These are phyloP conservation scores for Erinaceus europaeus DNA, from an alignment of 2,113 vertebrate genomes.

Conservation along the genomic window DNA sequence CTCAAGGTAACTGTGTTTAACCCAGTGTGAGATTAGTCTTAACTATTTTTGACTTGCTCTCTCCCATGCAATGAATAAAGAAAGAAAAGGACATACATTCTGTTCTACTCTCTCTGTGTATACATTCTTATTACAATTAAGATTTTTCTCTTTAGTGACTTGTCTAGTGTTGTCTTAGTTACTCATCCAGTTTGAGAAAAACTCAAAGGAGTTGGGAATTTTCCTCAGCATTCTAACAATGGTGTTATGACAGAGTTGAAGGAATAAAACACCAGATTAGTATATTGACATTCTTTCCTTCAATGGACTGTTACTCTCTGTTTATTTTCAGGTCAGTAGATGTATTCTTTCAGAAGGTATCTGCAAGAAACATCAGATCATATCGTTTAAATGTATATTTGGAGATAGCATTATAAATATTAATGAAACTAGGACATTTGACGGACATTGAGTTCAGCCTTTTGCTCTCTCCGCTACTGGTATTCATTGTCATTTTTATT, in stretches of 20 bases:
- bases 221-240: not conserved
- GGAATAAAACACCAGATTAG: not conserved
- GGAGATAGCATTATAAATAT: constrained; percentile 39
- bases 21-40: no score
- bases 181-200: no score
- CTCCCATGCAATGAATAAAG: no score
- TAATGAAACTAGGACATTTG: constrained; percentile 25
- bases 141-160: no score
- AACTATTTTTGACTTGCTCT: no score
- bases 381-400: not conserved
- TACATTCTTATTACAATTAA: no score
- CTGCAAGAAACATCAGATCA: not conserved
- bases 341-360: not conserved
- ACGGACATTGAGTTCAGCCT: constrained; percentile 12
- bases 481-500: not conserved
- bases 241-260: not conserved
- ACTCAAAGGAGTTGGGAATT: no score
- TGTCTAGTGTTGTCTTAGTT: no score
- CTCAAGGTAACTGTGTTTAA: no score
- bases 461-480: not conserved
- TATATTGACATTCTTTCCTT: not conserved
- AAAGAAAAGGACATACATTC: no score
- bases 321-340: not conserved
- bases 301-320: not conserved
- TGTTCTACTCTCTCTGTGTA: no score